Conservation (phyloP, 2,888 invertebrate species). For the Xylota sylvarum region DNA sequence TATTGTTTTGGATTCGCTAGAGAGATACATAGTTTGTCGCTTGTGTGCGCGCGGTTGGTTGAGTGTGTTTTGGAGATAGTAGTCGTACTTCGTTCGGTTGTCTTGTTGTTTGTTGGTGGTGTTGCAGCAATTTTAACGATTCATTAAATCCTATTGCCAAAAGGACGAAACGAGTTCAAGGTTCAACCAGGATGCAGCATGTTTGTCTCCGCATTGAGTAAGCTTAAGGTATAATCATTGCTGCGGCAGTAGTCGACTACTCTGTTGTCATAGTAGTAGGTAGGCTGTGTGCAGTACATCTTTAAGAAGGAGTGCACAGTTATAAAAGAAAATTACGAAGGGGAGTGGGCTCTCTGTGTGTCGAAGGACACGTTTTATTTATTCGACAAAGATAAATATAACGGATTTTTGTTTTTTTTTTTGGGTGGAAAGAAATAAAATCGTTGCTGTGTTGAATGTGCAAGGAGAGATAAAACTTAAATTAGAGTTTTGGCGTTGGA, state of each 20-base stretch:
- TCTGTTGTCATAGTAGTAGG: conserved; percentile 51
- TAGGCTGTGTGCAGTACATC: conserved; percentile 33
- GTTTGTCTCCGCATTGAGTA: conserved; percentile 72
- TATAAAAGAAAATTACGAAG: conserved; percentile 41
- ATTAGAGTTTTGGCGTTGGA: not conserved
- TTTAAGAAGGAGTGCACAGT: conserved; percentile 42
- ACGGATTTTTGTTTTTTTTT: too few species aligned
- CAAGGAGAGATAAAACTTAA: not conserved
- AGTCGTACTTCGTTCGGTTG: conserved; percentile 7
- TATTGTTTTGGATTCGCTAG: conserved; percentile 34
- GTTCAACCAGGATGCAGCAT: conserved; percentile 67
- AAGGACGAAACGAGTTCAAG: conserved; percentile 75
- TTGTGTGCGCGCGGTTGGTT: not conserved
- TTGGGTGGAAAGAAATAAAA: not conserved
- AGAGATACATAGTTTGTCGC: conserved; percentile 2
- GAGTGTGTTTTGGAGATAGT: not conserved
- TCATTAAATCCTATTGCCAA: conserved; percentile 76
- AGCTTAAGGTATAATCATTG: conserved; percentile 67
- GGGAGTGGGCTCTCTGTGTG: not conserved
- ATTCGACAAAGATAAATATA: conserved; percentile 40
- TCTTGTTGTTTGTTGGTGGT: conserved; percentile 53
- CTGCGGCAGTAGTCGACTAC: conserved; percentile 56
- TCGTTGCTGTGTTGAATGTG: not conserved
- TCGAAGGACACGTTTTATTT: conserved; percentile 60
- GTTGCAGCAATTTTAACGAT: conserved; percentile 75